Conservation (phyloP, 2,797 vertebrate species). For the Sandelia bainsii region DNA sequence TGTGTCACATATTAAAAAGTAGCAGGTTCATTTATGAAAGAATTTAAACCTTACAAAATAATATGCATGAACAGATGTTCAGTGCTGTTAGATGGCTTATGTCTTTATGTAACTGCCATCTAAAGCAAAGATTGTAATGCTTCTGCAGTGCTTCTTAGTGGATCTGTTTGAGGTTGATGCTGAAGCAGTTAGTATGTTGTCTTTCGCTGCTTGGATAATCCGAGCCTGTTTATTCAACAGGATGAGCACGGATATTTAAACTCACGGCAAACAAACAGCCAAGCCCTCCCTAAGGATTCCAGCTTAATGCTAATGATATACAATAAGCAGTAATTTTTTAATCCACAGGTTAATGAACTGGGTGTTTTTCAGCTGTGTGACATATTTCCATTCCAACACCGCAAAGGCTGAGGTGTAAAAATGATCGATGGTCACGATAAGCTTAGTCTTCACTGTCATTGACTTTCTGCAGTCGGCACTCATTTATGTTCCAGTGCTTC, state of each 20-base stretch:
- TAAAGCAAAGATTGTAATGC: conserved; percentile 10
- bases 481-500: conserved; percentile 47
- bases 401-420: conserved; percentile 29
- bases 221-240: conserved; percentile 63
- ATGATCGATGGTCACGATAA: conserved; percentile 41
- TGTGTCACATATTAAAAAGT: too few relatives aligned
- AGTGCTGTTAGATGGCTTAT: neutral
- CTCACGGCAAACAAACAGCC: conserved; percentile 63
- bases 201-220: conserved; percentile 52
- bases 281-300: conserved; percentile 51
- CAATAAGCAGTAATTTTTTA: conserved; percentile 41
- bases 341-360: conserved; percentile 65
- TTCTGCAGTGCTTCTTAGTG: conserved; percentile 11
- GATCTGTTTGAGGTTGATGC: conserved; percentile 19
- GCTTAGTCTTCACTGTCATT: conserved; percentile 22
- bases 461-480: conserved; percentile 40
- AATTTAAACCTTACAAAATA: neutral
- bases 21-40: too few relatives aligned
- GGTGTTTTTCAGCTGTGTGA: conserved; percentile 19
- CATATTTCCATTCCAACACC: conserved; percentile 18
- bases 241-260: conserved; percentile 61
- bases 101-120: neutral
- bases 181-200: conserved; percentile 41
- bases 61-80: neutral
- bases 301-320: conserved; percentile 70